Evolutionary conservation across 1,140 invertebrate species (phyloP).

Genomic region (Ceratosolen fusciceps): DNA sequence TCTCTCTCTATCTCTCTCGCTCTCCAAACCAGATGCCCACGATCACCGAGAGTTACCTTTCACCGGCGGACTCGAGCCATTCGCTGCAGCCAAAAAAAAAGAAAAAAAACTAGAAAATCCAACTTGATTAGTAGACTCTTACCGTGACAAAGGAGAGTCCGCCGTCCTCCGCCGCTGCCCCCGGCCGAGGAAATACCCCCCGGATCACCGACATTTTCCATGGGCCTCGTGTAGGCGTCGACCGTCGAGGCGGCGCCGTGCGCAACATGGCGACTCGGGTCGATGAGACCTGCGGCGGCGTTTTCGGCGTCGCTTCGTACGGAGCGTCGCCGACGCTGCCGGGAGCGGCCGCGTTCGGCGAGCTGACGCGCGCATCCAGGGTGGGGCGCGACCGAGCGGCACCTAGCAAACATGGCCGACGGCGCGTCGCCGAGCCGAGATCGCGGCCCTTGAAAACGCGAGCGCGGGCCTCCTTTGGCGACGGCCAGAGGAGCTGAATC

Average conservation of each 20-base stretch:
- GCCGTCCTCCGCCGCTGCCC: too few species aligned
- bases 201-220: conserved; percentile 35
- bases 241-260: conserved; percentile 44
- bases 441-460: background rate
- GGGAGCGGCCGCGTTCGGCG: background rate
- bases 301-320: too few species aligned
- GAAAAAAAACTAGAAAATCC: too few species aligned
- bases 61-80: background rate
- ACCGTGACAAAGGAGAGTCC: too few species aligned
- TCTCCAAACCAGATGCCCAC: background rate
- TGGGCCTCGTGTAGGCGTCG: conserved; percentile 46
- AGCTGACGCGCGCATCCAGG: conserved; percentile 52
- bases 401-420: conserved; percentile 46
- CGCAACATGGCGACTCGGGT: conserved; percentile 59
- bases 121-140: too few species aligned
- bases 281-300: background rate
- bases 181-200: background rate
- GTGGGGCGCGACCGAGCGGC: conserved; percentile 28
- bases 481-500: background rate
- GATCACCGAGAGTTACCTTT: too few species aligned
- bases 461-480: background rate
- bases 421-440: conserved; percentile 11
- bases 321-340: conserved; percentile 33
- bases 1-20: background rate
- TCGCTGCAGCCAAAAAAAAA: background rate